Percentiles rank a stretch among this genome's conserved stretches.
Evolutionary conservation across 2,113 vertebrate genomes (phyloP).

Genomic region (Hemiprocne comata): DNA sequence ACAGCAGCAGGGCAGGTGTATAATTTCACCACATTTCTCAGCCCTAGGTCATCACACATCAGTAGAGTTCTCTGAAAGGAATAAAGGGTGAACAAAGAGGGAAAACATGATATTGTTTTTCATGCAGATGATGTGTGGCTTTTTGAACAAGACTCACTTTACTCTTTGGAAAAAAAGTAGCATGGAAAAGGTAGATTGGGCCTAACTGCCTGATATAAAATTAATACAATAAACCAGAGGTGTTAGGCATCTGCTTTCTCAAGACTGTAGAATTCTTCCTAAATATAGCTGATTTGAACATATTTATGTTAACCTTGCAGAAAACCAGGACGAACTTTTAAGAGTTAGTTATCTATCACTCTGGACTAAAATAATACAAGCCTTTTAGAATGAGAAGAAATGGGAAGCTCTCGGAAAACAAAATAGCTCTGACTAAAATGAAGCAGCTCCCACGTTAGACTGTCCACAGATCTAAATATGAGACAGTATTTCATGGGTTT

Average conservation of each 20-base stretch:
- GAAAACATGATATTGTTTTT: neutral
- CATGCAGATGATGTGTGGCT: neutral
- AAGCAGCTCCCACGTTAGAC: neutral
- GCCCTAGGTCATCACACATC: too few species aligned
- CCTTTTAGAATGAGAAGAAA: neutral
- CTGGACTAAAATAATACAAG: neutral
- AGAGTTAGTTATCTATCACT: neutral
- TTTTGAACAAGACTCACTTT: neutral
- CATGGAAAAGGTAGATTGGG: neutral
- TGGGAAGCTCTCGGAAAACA: neutral
- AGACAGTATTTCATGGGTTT: neutral
- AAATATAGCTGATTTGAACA: neutral
- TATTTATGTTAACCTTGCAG: neutral
- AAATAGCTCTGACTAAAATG: neutral
- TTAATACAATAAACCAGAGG: neutral
- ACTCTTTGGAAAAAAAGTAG: neutral
- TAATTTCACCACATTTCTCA: neutral
- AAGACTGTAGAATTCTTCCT: neutral
- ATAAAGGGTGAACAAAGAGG: neutral
- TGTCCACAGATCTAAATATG: too few species aligned
- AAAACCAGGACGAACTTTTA: neutral
- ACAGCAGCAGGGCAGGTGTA: neutral
- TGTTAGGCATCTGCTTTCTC: neutral
- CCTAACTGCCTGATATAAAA: neutral
- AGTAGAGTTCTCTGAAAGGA: neutral